Percentiles rank a stretch among this genome's conserved stretches.
These are phyloP conservation scores for Hypothenemus hampei DNA, from an alignment of 1,140 invertebrate genomes.

Conservation along the genomic window DNA sequence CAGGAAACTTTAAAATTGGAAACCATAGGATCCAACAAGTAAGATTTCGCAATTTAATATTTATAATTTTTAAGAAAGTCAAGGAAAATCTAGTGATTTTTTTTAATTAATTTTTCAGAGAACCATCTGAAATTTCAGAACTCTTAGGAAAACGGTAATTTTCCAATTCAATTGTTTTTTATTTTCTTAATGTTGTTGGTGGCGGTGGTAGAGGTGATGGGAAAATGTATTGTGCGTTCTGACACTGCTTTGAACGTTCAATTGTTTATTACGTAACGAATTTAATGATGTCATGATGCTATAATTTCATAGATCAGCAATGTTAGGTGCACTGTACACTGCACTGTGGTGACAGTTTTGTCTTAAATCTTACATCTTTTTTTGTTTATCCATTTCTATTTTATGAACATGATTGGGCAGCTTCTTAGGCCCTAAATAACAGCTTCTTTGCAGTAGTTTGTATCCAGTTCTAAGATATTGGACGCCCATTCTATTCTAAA, in stretches of 20 bases:
- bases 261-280: background rate
- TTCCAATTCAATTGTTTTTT: no score
- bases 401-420: no score
- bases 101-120: conserved; percentile 9
- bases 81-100: background rate
- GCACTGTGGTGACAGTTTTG: background rate
- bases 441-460: no score
- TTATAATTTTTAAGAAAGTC: background rate
- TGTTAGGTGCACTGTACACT: background rate
- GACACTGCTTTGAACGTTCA: background rate
- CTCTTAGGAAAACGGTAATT: conserved; percentile 12
- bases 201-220: background rate
- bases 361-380: background rate
- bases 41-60: background rate
- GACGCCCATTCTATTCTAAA: no score
- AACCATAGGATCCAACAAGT: conserved; percentile 14
- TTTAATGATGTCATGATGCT: background rate
- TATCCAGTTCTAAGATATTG: no score
- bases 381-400: background rate
- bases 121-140: conserved; percentile 7
- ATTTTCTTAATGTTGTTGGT: background rate
- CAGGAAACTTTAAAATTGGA: conserved; percentile 16
- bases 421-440: no score
- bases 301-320: background rate
- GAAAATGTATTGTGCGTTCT: background rate